phyloP scores from a whole-genome alignment of 2,113 vertebrate species.

The Brachypteracias leptosomus region DNA sequence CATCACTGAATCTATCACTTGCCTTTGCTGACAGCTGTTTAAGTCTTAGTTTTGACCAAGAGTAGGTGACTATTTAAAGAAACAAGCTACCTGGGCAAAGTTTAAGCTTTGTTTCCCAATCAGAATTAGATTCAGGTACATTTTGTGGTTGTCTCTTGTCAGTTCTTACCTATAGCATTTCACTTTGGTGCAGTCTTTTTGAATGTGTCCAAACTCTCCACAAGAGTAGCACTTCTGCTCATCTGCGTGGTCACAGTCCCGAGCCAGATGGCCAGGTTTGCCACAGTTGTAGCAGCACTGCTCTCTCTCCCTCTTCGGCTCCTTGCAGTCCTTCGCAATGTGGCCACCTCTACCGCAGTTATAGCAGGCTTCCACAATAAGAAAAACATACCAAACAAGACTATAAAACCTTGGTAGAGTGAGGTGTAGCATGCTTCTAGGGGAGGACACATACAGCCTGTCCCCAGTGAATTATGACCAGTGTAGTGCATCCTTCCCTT shows the following conservation, averaged over 20 bases:
- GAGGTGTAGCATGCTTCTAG: neutral
- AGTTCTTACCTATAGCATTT: slow-evolving; percentile 95
- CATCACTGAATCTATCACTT: fast-evolving
- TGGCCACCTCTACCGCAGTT: slow-evolving; percentile 98
- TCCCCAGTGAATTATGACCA: neutral
- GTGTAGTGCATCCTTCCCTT: neutral
- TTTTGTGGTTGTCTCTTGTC: neutral
- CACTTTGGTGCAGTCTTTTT: slow-evolving; percentile 98
- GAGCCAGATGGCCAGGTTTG: slow-evolving; percentile 96
- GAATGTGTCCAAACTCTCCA: slow-evolving; percentile 96
- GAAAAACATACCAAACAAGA: slow-evolving; percentile 74
- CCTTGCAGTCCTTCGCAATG: slow-evolving; percentile 99
- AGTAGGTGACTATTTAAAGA: neutral
- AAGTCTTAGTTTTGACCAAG: neutral
- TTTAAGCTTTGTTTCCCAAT: neutral
- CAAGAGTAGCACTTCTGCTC: slow-evolving; percentile 99
- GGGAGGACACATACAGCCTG: fast-evolving
- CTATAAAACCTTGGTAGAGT: slow-evolving; percentile 67
- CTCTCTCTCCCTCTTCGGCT: slow-evolving; percentile 96
- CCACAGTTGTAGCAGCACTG: slow-evolving; percentile 98
- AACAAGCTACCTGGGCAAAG: neutral
- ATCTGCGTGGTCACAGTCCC: slow-evolving; percentile 94
- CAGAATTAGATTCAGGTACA: neutral
- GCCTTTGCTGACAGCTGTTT: neutral
- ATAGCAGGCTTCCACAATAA: slow-evolving; percentile 92